Percentiles rank a stretch among this genome's conserved stretches.
phyloP scores from a whole-genome alignment of 53 echinoderm and acorn worm genomes.

The Holothuria leucospilota region DNA sequence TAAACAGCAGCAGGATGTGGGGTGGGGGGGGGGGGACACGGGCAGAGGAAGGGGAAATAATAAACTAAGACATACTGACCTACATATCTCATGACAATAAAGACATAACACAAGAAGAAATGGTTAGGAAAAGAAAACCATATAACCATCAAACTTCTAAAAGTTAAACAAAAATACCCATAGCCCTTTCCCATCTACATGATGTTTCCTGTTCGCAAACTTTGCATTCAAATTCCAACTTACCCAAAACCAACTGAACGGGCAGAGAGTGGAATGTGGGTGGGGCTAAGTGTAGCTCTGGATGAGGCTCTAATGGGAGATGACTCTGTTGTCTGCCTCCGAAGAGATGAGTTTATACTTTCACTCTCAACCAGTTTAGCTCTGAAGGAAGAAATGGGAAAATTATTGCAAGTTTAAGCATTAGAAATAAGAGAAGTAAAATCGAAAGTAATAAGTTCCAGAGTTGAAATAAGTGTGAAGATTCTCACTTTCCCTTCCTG shows the following conservation, averaged over 20 bases:
- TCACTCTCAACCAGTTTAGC: slow-evolving; percentile 97
- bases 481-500: no score
- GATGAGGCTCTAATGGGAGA: slow-evolving; percentile 59
- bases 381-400: slow-evolving; percentile 50
- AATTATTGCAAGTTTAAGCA: no score
- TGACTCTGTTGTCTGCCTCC: slow-evolving; percentile 72
- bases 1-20: no score
- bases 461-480: no score
- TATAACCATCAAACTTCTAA: not conserved
- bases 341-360: slow-evolving; percentile 71
- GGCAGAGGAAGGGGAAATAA: no score
- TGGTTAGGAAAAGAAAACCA: not conserved
- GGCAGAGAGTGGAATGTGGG: slow-evolving; percentile 67
- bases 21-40: slow-evolving; percentile 55
- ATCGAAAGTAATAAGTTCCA: no score
- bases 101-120: no score
- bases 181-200: no score
- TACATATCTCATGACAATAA: no score
- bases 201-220: no score
- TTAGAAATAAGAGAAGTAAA: no score
- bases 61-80: not conserved
- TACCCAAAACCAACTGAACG: slow-evolving; percentile 47
- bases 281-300: slow-evolving; percentile 81
- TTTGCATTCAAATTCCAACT: not conserved
- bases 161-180: no score